Evolutionary conservation across 1,140 invertebrate genomes (phyloP), one percentile per base, ranked within the genome.

Genomic region (Tetramorium simillimum): DNA sequence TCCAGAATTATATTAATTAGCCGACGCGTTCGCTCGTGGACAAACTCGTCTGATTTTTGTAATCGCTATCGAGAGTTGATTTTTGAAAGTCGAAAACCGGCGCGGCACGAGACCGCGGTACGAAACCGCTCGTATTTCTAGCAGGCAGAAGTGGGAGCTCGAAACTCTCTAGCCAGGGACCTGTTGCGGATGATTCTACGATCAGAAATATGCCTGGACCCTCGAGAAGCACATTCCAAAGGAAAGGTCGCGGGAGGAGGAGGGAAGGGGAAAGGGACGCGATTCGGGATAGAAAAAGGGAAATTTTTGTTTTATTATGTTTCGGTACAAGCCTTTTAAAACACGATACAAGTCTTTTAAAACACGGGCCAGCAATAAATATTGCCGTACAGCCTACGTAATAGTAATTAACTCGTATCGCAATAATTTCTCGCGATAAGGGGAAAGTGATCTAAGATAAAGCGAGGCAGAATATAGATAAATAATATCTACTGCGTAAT

Each of bases 211-310:
- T 72, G 75, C 56, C 67, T 85, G 90, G 80, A 81, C 56, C 82
- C 70, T 87, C 65, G 80, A 84, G 88, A 88, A 80, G 86, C 85
- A 69, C 91, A 92, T 92, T 90, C 91, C 90, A 85, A 58, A 69
- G 80, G 58, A 73, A 28, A 49, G 33, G 51, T 58, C 28, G 49
- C 14, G 28, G 33, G 46, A 56, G 56, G n/a, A 21, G 40, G 78
- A 58, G 40, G 67, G 60, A 62, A 56, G 75, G 78, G 69, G 6
- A 43, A 60, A 21, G 21, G 16, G n/a, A 7, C n/a, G 16, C 43
- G 1, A 62, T 43, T 53, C 6, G 33, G 6, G 46, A 60, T 24
- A n/a, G 33, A 28, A 43, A 43, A 56, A 73, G 70, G 33, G 85
- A 51, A 62, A 46, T 46, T 14, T 49, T 77, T 62, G n/a, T 62